These are phyloP conservation scores for Corythornis madagascariensis DNA, from an alignment of 2,113 vertebrate genomes.

Conservation along the genomic window DNA sequence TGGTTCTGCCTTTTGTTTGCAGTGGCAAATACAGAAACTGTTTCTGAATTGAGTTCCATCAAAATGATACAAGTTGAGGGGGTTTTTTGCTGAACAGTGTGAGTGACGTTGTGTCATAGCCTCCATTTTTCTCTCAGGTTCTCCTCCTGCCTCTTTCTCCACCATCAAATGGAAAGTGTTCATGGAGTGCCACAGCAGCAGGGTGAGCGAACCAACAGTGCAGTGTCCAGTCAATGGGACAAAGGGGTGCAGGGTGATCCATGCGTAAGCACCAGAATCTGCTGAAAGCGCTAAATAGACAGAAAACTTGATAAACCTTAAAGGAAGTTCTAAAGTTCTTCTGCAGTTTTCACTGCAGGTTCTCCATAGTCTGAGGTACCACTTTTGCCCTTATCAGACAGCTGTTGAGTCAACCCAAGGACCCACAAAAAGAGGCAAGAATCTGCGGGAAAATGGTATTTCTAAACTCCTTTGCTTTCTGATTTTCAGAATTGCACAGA, in stretches of 20 bases:
- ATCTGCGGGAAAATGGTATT: not conserved
- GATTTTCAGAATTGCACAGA: not conserved
- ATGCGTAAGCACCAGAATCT: not conserved
- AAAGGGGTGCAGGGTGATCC: not conserved
- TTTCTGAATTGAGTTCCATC: not conserved
- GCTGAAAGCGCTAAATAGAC: not conserved
- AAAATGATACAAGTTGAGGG: not conserved
- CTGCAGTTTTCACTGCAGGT: not conserved
- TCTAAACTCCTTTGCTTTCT: not conserved
- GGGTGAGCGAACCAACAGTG: not conserved
- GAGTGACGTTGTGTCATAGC: rapidly evolving
- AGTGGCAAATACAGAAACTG: not conserved
- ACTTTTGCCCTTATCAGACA: not conserved
- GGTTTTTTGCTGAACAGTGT: not conserved
- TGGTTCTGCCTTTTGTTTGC: not conserved
- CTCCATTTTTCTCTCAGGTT: not conserved
- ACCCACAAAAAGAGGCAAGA: not conserved
- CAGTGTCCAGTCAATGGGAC: not conserved
- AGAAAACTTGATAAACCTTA: not conserved
- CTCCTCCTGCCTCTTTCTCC: not conserved
- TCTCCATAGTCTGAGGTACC: not conserved
- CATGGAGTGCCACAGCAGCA: not conserved
- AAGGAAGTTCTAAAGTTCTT: not conserved
- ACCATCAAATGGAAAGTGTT: not conserved
- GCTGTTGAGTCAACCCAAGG: not conserved